These are phyloP conservation scores for Limnephilus marmoratus DNA, from an alignment of 2,888 invertebrate genomes.

Conservation along the genomic window DNA sequence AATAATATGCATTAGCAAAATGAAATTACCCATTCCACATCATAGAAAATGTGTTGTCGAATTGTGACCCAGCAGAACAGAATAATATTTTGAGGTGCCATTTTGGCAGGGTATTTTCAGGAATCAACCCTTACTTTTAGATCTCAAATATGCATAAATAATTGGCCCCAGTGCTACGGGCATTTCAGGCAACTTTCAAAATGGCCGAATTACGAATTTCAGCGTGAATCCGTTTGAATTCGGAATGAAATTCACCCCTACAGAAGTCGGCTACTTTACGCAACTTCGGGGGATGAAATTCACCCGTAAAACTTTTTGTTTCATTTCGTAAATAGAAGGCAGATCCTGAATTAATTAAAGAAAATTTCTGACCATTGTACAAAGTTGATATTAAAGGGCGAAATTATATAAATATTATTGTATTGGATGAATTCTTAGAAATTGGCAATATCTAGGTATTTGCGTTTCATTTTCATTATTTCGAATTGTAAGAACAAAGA, in stretches of 20 bases:
- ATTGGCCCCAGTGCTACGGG: background rate
- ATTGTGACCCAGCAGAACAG: background rate
- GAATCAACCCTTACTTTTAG: background rate
- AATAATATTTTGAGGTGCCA: background rate
- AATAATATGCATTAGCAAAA: background rate
- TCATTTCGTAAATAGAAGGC: background rate
- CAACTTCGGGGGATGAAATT: background rate
- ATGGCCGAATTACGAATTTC: background rate
- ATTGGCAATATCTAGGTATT: background rate
- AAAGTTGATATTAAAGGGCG: background rate
- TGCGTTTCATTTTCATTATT: background rate
- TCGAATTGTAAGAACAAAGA: background rate
- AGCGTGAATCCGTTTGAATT: constrained; percentile 2
- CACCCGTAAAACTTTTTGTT: background rate
- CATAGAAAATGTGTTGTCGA: background rate
- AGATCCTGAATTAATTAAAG: background rate
- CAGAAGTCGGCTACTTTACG: background rate
- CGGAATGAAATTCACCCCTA: background rate
- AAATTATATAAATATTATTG: background rate
- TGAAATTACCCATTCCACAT: background rate
- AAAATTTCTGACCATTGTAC: background rate
- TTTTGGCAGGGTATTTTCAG: background rate
- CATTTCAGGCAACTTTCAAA: background rate
- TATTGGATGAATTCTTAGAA: background rate
- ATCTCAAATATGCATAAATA: background rate